Evolutionary conservation across 2,113 vertebrate species (phyloP), one percentile per base, ranked within the genome.

Genomic region (human (Homo sapiens)): DNA sequence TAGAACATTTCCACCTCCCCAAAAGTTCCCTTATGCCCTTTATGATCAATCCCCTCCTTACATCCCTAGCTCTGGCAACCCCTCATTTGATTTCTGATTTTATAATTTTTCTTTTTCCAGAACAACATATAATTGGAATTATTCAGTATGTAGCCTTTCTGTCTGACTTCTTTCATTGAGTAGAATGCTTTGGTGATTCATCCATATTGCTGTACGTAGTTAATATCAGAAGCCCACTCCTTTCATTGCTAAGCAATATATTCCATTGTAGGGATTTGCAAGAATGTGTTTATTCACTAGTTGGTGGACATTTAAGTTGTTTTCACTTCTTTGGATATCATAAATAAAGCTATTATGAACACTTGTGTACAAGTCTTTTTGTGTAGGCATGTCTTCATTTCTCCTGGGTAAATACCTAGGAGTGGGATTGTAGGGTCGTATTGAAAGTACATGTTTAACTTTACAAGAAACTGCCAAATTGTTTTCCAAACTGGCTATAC

Each of bases 321-420:
- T 35, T 75, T 45, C 8, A 78, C 9, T 48, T 27, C 45, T 93
- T 35, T 70, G 50, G 17, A 23, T 59, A n/a, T 80, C 17, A 45
- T 84, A 82, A 81, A 78, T 9, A 87, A 97, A 92, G 38, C 7
- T 48, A 61, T 32, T 50, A 87, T 35, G 43, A 72, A 86, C 59
- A 84, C 35, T 83, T 82, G 27, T 45, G n/a, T 40, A 8, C 5
- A 72, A 16, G 30, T 78, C 38, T 83, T 92, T 30, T 64, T 81
- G 14, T 17, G 50, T 94, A 52, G 27, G 11, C 18, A 38, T 35
- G 1, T 57, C 93, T 81, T 89, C 12, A 45, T 52, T 94, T 96
- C n/a, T 85, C 14, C 50, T 68, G 23, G 18, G 32, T 22, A 92
- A 81, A 52, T 73, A 72, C 52, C 38, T 40, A 88, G 50, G 18